Evolutionary conservation across 2,888 invertebrate species (phyloP).

Genomic region (Dendrolimus pini): DNA sequence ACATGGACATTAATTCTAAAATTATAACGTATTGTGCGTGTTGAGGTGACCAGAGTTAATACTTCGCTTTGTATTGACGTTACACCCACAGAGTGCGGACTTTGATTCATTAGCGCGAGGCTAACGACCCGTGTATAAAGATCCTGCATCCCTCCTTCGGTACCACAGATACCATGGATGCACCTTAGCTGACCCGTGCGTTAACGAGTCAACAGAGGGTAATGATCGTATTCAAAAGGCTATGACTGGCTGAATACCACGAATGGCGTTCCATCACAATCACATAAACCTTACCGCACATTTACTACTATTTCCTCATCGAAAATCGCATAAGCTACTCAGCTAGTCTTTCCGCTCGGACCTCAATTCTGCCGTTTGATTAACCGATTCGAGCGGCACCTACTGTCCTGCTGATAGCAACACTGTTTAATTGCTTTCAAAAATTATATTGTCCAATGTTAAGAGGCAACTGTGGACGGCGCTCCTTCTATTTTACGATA

Average conservation of each 20-base stretch:
- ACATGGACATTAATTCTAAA: conserved; percentile 14
- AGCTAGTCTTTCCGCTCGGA: too few species aligned
- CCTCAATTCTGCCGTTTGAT: too few species aligned
- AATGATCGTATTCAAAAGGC: conserved; percentile 61
- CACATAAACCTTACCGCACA: not conserved
- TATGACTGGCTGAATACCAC: conserved; percentile 47
- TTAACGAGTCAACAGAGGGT: conserved; percentile 63
- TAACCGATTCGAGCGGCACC: too few species aligned
- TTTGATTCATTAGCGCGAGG: conserved; percentile 70
- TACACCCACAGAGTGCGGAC: conserved; percentile 49
- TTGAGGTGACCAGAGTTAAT: conserved; percentile 49
- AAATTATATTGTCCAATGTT: too few species aligned
- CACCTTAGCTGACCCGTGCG: conserved; percentile 58
- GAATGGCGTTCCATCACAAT: conserved; percentile 29
- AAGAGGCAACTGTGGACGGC: too few species aligned
- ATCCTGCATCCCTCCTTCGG: conserved; percentile 60
- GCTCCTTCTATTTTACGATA: not conserved
- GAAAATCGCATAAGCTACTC: too few species aligned
- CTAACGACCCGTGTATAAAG: conserved; percentile 66
- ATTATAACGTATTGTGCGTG: conserved; percentile 61
- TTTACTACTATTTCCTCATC: too few species aligned
- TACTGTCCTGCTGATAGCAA: too few species aligned
- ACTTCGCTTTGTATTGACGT: conserved; percentile 67
- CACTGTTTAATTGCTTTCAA: too few species aligned
- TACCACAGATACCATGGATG: conserved; percentile 37